A percentile compares a stretch with the other conserved stretches of the same genome.
Conservation (phyloP, 1,140 invertebrate genomes). For the Neodiprion fabricii region DNA sequence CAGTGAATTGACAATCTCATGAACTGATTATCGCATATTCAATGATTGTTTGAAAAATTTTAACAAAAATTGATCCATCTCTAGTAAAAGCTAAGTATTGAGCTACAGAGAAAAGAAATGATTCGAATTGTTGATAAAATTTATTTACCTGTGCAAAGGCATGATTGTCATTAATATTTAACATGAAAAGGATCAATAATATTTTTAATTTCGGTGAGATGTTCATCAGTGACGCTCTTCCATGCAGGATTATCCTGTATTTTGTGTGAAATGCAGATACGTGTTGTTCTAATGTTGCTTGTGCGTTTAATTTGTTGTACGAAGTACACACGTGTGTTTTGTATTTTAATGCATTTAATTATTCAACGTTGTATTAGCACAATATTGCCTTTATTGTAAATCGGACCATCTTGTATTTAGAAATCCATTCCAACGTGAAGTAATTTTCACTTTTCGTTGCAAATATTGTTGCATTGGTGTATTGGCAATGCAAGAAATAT, state of each 20-base stretch:
- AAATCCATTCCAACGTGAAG: background rate
- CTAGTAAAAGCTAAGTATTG: too few species aligned
- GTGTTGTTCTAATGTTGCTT: conserved; percentile 40
- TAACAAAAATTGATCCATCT: too few species aligned
- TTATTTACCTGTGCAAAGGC: too few species aligned
- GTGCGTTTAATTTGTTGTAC: conserved; percentile 23
- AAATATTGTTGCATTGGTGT: background rate
- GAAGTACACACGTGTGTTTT: conserved; percentile 1
- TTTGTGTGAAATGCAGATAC: conserved; percentile 21
- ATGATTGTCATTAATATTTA: too few species aligned
- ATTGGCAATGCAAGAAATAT: conserved; percentile 18
- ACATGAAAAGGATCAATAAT: too few species aligned
- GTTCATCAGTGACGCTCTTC: background rate
- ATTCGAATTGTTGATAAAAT: too few species aligned
- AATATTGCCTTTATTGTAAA: background rate
- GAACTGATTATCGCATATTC: too few species aligned
- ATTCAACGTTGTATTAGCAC: background rate
- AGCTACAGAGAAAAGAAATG: too few species aligned
- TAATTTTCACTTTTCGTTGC: background rate
- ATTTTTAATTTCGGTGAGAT: background rate
- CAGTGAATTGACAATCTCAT: too few species aligned
- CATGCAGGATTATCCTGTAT: background rate
- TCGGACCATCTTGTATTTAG: conserved; percentile 16
- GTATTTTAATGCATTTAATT: background rate
- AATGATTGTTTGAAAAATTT: too few species aligned